A percentile compares a stretch with the other conserved stretches of the same genome.
These are phyloP conservation scores for Heterohyrax brucei DNA, from an alignment of 2,797 vertebrate genomes.

Conservation along the genomic window DNA sequence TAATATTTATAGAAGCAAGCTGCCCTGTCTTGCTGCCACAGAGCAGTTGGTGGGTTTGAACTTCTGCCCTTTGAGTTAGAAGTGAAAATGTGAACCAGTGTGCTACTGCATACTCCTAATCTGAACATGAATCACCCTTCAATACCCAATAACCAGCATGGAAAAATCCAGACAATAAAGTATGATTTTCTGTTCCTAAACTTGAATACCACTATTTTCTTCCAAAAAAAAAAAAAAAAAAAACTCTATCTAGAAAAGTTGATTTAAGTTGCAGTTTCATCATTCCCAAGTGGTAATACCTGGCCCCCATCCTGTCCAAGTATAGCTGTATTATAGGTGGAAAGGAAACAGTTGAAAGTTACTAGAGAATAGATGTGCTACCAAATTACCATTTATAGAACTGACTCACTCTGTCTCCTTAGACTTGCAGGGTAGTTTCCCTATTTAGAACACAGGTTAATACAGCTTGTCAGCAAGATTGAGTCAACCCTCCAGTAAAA, in stretches of 20 bases:
- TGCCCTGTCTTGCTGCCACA: background rate
- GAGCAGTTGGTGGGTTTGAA: background rate
- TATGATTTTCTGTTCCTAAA: background rate
- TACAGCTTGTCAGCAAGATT: slow-evolving; percentile 46
- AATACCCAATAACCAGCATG: background rate
- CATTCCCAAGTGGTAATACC: background rate
- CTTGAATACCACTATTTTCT: background rate
- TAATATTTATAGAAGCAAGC: background rate
- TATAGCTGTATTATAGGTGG: background rate
- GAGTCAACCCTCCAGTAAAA: slow-evolving; percentile 61
- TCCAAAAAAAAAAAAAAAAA: background rate
- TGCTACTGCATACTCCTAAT: background rate
- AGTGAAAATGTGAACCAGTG: background rate
- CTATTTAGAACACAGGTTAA: slow-evolving; percentile 69
- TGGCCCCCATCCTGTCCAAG: background rate
- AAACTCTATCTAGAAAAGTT: background rate
- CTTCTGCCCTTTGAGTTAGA: background rate
- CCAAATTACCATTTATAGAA: slow-evolving; percentile 62
- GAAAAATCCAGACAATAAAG: background rate
- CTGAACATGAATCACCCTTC: background rate
- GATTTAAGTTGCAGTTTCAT: slow-evolving; percentile 26
- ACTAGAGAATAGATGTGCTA: background rate
- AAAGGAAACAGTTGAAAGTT: slow-evolving; percentile 14
- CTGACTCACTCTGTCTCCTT: slow-evolving; percentile 1
- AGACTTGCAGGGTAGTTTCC: slow-evolving; percentile 2